Base-by-base conservation (phyloP, 2,888 invertebrate species). In the Oegoconia quadripuncta region DNA sequence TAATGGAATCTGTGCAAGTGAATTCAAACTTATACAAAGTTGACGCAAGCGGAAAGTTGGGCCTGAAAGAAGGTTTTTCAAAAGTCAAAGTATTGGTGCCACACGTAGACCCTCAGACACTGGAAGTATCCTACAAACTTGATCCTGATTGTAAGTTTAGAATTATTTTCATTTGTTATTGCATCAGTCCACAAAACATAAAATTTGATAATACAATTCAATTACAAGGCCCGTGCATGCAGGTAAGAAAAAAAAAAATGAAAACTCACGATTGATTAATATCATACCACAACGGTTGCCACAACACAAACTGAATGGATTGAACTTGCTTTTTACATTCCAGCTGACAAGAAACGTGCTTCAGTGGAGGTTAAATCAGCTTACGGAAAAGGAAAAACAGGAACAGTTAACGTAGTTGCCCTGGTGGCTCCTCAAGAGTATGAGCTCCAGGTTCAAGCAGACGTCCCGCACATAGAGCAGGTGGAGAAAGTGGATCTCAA, bases 1-100 rank as follows among this genome's bases (percentile, higher is more conserved):
- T 79, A 2, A 64, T 70, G 8, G 67, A 87, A 29, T 72, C 71
- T 0, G 40, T 89, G 1, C 88, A 88, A 53, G 75, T 90, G 44
- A 91, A 91, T 56, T 83, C 84, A 3, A 89, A 91, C 29, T 64
- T 74, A 0, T 79, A 89, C 60, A 89, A 88, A 46, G 30, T 86
- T 0, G 83, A 89, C 3, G 65, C 77, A 0, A 74, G 61, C 29
- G 80, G 81, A n/a, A 76, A 79, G 38, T 52, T 70, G 0, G 63
- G 73, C 2, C 52, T 52, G 0, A 63, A 64, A 20, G 66, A 66
- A 1, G 90, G 89, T 0, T 64, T 56, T 12, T 68, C 69, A 1
- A 84, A 82, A 30, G 33, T 88, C 9, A 79, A 79, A 38, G 32
- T 89, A 1, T 48, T 77, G 2, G 62, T 88, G 0, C 83, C 90